Conservation (phyloP, 2,113 vertebrate species). For the Heliornis fulica region DNA sequence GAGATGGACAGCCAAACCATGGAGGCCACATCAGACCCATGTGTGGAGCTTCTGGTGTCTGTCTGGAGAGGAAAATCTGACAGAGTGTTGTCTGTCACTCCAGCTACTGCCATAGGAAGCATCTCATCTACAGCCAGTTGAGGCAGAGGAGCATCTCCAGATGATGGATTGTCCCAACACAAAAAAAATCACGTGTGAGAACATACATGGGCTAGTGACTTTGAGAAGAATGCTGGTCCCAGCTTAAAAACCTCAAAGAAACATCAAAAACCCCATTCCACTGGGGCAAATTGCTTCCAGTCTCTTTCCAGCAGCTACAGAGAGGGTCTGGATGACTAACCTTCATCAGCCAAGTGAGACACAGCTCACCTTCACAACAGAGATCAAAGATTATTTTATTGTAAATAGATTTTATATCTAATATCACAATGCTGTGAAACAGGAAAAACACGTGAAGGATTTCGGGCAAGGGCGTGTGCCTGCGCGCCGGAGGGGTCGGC, state of each 20-base stretch:
- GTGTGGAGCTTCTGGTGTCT: background rate
- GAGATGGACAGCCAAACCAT: background rate
- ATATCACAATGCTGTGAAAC: accelerated
- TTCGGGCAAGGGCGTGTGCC: background rate
- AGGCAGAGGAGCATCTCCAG: background rate
- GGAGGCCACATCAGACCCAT: background rate
- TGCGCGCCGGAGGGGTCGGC: background rate
- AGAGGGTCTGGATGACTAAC: background rate
- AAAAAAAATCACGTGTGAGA: background rate
- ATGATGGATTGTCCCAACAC: background rate
- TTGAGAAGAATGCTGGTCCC: background rate
- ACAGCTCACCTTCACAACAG: background rate
- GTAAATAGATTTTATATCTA: background rate
- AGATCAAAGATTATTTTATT: background rate
- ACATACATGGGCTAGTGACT: accelerated
- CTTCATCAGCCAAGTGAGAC: background rate
- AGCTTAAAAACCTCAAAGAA: background rate
- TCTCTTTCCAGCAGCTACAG: background rate
- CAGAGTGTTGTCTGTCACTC: background rate
- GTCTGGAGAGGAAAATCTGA: background rate
- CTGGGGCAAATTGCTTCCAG: background rate
- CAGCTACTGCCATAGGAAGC: background rate
- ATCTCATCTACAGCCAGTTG: background rate
- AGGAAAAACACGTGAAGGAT: background rate
- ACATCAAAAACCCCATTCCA: background rate